A percentile compares a stretch with the other conserved stretches of the same genome.
phyloP scores from a whole-genome alignment of 2,888 invertebrate species.

The Nudaria mundana region DNA sequence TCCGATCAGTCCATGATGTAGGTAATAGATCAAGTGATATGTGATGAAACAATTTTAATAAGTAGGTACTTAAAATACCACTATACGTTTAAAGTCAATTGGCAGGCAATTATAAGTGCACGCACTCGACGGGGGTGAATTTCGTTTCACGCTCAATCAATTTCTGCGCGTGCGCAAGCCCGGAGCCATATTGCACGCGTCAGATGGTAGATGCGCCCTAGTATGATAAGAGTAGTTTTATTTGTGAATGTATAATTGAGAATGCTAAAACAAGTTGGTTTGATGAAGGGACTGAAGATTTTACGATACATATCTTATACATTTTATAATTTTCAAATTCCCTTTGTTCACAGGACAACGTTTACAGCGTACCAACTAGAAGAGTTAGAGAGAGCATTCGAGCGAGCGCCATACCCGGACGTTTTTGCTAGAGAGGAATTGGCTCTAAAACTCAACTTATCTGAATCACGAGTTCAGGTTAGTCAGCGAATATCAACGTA shows the following conservation, averaged over 20 bases:
- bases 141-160: conserved; percentile 80
- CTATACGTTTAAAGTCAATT: conserved; percentile 59
- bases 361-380: conserved; percentile 97
- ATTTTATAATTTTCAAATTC: not conserved
- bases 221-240: conserved; percentile 47
- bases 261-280: conserved; percentile 9
- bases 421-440: conserved; percentile 97
- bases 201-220: conserved; percentile 63
- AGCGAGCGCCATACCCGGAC: conserved; percentile 97
- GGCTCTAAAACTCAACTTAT: conserved; percentile 93
- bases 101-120: conserved; percentile 68
- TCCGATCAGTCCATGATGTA: too few relatives aligned
- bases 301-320: not conserved
- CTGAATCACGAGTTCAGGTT: conserved; percentile 85
- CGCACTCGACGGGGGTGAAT: conserved; percentile 73
- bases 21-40: conserved; percentile 23
- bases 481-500: conserved; percentile 7
- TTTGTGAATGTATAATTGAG: conserved; percentile 47
- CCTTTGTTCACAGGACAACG: conserved; percentile 88
- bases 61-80: conserved; percentile 41
- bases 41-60: conserved; percentile 46
- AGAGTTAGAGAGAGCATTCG: conserved; percentile 95
- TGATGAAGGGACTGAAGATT: conserved; percentile 8
- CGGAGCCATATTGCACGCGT: conserved; percentile 80
- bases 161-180: conserved; percentile 69